These are phyloP conservation scores for Calyptomena viridis DNA, from an alignment of 2,113 vertebrate genomes.

Conservation along the genomic window DNA sequence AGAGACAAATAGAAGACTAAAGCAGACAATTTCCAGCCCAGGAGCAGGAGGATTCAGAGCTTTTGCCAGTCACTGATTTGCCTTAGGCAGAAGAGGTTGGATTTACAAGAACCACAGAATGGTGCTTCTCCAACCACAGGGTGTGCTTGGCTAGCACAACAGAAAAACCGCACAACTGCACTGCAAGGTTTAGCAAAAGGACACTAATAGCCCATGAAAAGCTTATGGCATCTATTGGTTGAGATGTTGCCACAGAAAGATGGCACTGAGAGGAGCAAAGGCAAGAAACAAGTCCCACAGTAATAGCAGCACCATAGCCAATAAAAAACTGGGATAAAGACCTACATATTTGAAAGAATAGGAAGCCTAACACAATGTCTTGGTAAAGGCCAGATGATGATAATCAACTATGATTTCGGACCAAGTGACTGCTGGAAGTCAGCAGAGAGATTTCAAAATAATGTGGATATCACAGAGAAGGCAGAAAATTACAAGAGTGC, in stretches of 20 bases:
- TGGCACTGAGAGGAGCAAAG: not conserved
- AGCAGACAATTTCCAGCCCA: not conserved
- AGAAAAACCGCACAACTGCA: not conserved
- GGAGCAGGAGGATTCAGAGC: not conserved
- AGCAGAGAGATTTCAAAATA: not conserved
- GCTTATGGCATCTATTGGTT: not conserved
- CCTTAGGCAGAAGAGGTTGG: not conserved
- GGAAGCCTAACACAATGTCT: not conserved
- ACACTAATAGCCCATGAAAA: not conserved
- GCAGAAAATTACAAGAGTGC: not conserved
- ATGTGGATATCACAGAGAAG: not conserved
- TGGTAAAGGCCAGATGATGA: not conserved
- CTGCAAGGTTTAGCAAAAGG: not conserved
- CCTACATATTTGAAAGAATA: not conserved
- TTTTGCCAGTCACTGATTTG: not conserved
- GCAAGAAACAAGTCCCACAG: not conserved
- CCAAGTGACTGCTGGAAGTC: not conserved
- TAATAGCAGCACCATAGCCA: not conserved
- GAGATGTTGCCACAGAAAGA: not conserved
- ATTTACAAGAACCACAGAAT: not conserved
- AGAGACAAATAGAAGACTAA: not conserved
- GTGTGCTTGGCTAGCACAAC: not conserved
- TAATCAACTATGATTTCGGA: not conserved
- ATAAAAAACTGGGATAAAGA: not conserved
- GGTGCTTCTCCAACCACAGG: not conserved